A percentile compares a stretch with the other conserved stretches of the same genome.
phyloP scores from a whole-genome alignment of 2,888 invertebrate genomes.

The Allophyes oxyacanthae region DNA sequence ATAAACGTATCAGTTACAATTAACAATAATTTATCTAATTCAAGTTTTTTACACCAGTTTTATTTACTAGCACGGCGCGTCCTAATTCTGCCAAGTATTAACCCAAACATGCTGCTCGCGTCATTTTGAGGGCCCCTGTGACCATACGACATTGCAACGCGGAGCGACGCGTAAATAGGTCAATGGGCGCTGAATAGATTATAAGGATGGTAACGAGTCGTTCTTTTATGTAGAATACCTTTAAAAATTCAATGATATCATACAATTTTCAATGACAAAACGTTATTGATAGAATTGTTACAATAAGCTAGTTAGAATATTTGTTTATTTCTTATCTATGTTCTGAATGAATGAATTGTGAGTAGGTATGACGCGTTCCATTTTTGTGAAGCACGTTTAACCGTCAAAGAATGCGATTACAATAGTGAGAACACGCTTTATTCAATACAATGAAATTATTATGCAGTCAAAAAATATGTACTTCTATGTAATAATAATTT shows the following conservation, averaged over 20 bases:
- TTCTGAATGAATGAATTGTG: conserved; percentile 16
- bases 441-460: conserved; percentile 27
- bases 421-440: conserved; percentile 12
- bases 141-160: conserved; percentile 58
- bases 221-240: conserved; percentile 47
- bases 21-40: conserved; percentile 51
- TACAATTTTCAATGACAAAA: conserved; percentile 47
- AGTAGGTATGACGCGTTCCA: conserved; percentile 3
- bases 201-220: conserved; percentile 56
- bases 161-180: conserved; percentile 60
- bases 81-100: conserved; percentile 45
- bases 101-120: conserved; percentile 47
- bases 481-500: too few species aligned
- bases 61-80: conserved; percentile 46
- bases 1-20: conserved; percentile 12
- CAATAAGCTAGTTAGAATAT: conserved; percentile 39
- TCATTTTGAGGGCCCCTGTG: conserved; percentile 52
- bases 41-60: conserved; percentile 47
- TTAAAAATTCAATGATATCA: conserved; percentile 53
- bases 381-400: conserved; percentile 11
- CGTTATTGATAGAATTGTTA: conserved; percentile 51
- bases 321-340: conserved; percentile 17
- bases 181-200: conserved; percentile 60
- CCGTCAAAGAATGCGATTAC: conserved; percentile 13
- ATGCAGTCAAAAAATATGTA: too few species aligned